Evolutionary conservation across 2,113 vertebrate genomes (phyloP).

Genomic region (Pipa parva): DNA sequence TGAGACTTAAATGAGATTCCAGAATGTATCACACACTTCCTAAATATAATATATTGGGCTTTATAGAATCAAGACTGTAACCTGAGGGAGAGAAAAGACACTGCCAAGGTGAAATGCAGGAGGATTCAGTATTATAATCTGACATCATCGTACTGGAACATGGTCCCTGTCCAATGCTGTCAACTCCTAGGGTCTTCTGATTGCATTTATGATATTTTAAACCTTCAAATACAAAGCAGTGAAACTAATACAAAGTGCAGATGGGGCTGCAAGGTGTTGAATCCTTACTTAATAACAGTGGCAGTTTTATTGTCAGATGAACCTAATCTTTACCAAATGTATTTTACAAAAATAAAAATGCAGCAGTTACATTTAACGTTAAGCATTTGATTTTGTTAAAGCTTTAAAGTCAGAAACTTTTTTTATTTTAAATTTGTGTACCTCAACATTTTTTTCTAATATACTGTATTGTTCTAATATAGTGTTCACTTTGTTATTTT

Average conservation of each 20-base stretch:
- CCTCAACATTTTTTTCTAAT: too few species aligned
- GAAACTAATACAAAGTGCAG: neutral
- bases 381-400: too few species aligned
- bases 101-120: slow-evolving; percentile 9
- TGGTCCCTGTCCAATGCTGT: slow-evolving; percentile 16
- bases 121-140: slow-evolving; percentile 17
- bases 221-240: neutral
- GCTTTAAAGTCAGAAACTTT: too few species aligned
- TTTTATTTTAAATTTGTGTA: too few species aligned
- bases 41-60: slow-evolving; percentile 19
- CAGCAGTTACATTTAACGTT: too few species aligned
- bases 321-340: too few species aligned
- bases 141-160: slow-evolving; percentile 18
- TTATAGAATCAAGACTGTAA: slow-evolving; percentile 6
- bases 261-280: neutral
- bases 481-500: too few species aligned
- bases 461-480: too few species aligned
- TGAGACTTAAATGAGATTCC: slow-evolving; percentile 18
- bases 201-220: slow-evolving; percentile 4
- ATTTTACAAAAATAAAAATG: too few species aligned
- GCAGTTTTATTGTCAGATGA: too few species aligned
- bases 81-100: slow-evolving; percentile 23
- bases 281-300: neutral
- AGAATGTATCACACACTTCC: slow-evolving; percentile 18
- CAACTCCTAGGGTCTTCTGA: slow-evolving; percentile 1